Base-by-base conservation (phyloP, 2,797 vertebrate species). In the Rhincodon typus region DNA sequence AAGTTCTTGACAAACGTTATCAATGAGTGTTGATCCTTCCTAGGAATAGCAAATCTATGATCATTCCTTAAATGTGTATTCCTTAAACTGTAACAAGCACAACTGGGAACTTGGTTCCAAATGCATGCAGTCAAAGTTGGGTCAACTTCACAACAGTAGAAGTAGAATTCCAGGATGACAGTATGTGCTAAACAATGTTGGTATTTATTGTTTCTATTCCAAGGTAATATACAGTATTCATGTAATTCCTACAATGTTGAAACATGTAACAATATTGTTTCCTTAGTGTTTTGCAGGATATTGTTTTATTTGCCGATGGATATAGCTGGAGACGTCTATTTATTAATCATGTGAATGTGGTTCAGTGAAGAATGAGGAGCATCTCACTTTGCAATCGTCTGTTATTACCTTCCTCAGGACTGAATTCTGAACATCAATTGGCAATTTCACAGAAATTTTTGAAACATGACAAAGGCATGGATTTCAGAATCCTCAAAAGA, bases 341-440 rank as follows among this genome's bases (percentile, higher is more conserved):
- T n/a, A 27, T 21, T 5, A 42, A 82, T 82, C 25, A 27, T 90
- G 6, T 30, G 25, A 72, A 50, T 50, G 23, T 7, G 17, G 1
- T 50, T 94, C 42, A 30, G 69, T 23, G 2, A 72, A 94, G 69
- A 72, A 1, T 50, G 69, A 50, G 67, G 27, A 34, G 17, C 30
- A 66, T 3, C 50, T 62, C 50, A 62, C 2, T 90, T 25, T 90
- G 87, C 87, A 34, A 27, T 90, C 27, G 34, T 90, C 53, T 34
- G 13, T 53, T 57, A 90, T 90, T 90, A 53, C 15, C 87, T 90
- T 53, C 87, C 15, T 90, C 87, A n/a, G 30, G 34, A n/a, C 62
- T 90, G 53, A 25, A 62, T 90, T 57, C 87, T 90, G 87, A 90
- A 90, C 30, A 90, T 57, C 42, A 90, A 53, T 90, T 53, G 62